Conservation (phyloP, 2,797 vertebrate species). For the Lacerta bilineata region DNA sequence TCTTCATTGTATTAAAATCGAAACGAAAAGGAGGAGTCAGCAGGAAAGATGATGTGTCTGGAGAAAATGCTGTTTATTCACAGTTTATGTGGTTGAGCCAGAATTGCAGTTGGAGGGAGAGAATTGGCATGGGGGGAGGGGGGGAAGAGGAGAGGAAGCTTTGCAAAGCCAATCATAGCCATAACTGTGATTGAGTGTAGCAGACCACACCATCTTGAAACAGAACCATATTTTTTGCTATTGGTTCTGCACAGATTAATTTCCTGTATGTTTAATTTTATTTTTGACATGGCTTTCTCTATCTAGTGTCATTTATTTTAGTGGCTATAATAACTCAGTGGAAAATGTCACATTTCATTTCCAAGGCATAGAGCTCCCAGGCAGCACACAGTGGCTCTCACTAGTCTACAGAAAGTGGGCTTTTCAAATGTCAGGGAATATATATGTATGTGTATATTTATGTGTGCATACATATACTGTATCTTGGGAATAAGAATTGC, state of each 20-base stretch:
- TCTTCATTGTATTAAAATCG: slow-evolving; percentile 20
- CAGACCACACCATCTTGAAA: slow-evolving; percentile 24
- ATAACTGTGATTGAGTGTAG: not conserved
- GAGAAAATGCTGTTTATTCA: slow-evolving; percentile 19
- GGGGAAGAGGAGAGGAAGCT: not conserved
- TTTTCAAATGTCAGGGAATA: no score
- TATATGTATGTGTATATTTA: not conserved
- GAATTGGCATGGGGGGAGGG: not conserved
- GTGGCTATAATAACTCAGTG: slow-evolving; percentile 19
- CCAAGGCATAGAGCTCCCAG: not conserved
- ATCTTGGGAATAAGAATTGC: not conserved
- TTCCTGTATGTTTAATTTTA: slow-evolving; percentile 30
- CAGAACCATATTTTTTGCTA: slow-evolving; percentile 22
- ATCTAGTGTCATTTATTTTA: slow-evolving; percentile 19
- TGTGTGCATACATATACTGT: not conserved
- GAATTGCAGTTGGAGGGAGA: slow-evolving; percentile 26
- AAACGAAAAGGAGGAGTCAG: slow-evolving; percentile 37
- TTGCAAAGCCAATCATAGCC: slow-evolving; percentile 16
- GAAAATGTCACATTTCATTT: slow-evolving; percentile 20
- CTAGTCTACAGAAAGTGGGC: not conserved
- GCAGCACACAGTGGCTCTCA: not conserved
- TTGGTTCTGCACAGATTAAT: slow-evolving; percentile 22
- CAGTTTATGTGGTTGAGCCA: slow-evolving; percentile 26
- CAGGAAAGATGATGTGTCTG: slow-evolving; percentile 1
- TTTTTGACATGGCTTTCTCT: slow-evolving; percentile 27